These are phyloP conservation scores for Acanthurus tractus DNA, from an alignment of 2,797 vertebrate genomes.

Conservation along the genomic window DNA sequence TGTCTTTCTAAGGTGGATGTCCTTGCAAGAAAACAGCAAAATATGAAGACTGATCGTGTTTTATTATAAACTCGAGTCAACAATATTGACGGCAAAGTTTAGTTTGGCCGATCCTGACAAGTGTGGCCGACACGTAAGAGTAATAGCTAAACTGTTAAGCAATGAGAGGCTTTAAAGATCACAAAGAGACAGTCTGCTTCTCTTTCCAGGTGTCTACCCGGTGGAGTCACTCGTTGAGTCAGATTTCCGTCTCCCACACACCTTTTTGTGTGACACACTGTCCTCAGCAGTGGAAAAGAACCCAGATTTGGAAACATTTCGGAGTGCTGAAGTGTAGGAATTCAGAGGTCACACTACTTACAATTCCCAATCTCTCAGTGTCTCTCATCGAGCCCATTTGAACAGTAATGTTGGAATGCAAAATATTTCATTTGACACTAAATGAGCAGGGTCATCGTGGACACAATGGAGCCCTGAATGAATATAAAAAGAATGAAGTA, in stretches of 20 bases:
- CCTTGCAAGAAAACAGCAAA: background rate
- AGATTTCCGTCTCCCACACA: constrained; percentile 40
- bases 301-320: constrained; percentile 58
- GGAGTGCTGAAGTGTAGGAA: constrained; percentile 57
- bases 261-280: constrained; percentile 38
- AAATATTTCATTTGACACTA: constrained; percentile 78
- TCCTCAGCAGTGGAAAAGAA: constrained; percentile 54
- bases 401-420: constrained; percentile 74
- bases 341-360: constrained; percentile 60
- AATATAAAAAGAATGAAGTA: constrained; percentile 66
- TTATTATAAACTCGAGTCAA: too few relatives aligned
- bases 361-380: constrained; percentile 65
- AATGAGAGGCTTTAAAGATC: constrained; percentile 8
- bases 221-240: constrained; percentile 43
- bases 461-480: constrained; percentile 77
- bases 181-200: constrained; percentile 13
- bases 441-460: constrained; percentile 77
- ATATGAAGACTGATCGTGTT: background rate
- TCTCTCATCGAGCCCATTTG: constrained; percentile 69
- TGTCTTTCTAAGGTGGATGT: background rate
- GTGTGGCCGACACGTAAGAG: background rate
- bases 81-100: background rate
- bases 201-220: constrained; percentile 22
- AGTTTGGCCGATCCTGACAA: background rate
- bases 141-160: constrained; percentile 7